phyloP scores from a whole-genome alignment of 2,113 vertebrate genomes.

The Odontophorus gujanensis region DNA sequence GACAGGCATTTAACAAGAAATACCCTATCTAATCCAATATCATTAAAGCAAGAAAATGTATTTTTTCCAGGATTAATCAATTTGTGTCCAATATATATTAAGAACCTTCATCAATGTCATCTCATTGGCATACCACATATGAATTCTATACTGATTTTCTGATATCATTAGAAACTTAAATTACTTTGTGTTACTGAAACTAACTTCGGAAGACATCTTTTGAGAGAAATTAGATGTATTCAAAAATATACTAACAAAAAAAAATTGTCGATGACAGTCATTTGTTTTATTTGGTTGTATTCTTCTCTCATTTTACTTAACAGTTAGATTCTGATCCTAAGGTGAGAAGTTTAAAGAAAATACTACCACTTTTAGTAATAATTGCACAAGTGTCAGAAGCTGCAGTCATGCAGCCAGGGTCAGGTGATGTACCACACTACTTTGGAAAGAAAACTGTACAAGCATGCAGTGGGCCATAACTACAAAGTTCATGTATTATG shows the following conservation, averaged over 20 bases:
- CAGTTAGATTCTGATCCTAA: neutral
- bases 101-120: neutral
- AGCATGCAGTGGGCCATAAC: rapidly evolving
- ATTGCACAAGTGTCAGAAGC: neutral
- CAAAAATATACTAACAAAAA: neutral
- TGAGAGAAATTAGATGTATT: neutral
- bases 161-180: neutral
- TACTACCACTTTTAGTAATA: neutral
- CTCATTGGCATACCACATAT: neutral
- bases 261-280: neutral
- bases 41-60: neutral
- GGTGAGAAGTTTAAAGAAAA: neutral
- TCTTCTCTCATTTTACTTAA: neutral
- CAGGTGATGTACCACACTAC: neutral
- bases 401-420: neutral
- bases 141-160: neutral
- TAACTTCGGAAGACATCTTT: neutral
- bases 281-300: neutral
- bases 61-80: neutral
- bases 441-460: neutral
- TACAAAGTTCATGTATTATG: neutral
- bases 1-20: neutral
- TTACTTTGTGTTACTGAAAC: neutral
- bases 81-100: neutral
- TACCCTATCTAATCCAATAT: neutral